Conservation (phyloP, 2,797 vertebrate species). For the Falco naumanni region DNA sequence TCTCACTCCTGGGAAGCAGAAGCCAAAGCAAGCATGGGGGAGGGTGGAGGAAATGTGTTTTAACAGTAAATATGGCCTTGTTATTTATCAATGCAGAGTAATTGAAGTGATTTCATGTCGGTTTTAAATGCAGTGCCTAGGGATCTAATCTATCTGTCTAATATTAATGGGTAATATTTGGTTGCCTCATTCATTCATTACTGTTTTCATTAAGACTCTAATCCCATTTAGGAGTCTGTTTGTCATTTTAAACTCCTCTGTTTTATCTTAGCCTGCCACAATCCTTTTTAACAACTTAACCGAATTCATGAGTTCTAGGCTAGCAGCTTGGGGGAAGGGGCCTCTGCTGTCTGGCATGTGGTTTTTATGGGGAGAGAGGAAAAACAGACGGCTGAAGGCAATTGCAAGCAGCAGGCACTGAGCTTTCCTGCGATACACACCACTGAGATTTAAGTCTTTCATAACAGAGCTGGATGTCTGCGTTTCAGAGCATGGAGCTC, state of each 20-base stretch:
- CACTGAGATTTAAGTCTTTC: background rate
- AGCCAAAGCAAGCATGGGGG: background rate
- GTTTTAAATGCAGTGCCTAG: constrained; percentile 66
- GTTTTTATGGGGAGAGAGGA: constrained; percentile 34
- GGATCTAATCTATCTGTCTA: constrained; percentile 75
- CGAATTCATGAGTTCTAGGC: constrained; percentile 42
- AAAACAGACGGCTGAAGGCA: constrained; percentile 37
- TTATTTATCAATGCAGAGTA: constrained; percentile 76
- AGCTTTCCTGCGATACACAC: background rate
- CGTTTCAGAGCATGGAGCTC: background rate
- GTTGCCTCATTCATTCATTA: constrained; percentile 74
- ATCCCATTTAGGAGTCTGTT: constrained; percentile 78
- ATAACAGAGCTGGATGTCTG: background rate
- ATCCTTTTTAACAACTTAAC: constrained; percentile 62
- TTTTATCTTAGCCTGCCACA: constrained; percentile 72
- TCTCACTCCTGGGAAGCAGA: constrained; percentile 13
- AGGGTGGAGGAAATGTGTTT: constrained; percentile 4
- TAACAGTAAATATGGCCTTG: constrained; percentile 55
- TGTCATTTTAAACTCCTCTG: constrained; percentile 77
- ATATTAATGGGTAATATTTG: constrained; percentile 78
- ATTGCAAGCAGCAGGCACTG: background rate
- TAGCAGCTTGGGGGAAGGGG: constrained; percentile 48
- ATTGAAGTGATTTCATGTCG: constrained; percentile 74
- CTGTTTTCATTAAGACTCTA: constrained; percentile 78
- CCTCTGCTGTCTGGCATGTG: constrained; percentile 35